Percentiles rank a stretch among this genome's conserved stretches.
Conservation (phyloP, 2,888 invertebrate species). For the Tetragnatha montana region DNA sequence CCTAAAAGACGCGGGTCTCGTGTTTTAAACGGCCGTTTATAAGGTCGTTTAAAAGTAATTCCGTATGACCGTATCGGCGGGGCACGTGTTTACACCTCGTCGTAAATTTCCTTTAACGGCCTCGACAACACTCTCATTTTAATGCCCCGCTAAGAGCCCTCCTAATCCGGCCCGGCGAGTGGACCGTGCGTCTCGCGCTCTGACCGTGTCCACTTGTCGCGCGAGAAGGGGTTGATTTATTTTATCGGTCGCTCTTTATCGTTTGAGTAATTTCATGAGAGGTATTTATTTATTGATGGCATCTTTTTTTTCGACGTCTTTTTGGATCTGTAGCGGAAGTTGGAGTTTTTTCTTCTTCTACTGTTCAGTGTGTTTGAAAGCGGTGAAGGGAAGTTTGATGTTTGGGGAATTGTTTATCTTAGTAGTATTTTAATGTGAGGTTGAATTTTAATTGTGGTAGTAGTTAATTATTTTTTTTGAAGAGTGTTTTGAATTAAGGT, state of each 20-base stretch:
- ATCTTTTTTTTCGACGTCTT: no score
- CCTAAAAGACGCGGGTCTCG: slow-evolving; percentile 33
- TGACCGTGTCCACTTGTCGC: slow-evolving; percentile 30
- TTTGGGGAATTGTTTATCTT: no score
- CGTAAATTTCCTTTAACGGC: slow-evolving; percentile 66
- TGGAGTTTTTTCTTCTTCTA: not conserved
- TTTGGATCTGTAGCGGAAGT: not conserved
- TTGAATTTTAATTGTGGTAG: no score
- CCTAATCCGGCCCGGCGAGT: slow-evolving; percentile 45
- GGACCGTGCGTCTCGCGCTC: slow-evolving; percentile 21
- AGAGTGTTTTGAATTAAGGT: no score
- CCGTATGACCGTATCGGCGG: slow-evolving; percentile 54
- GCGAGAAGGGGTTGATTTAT: slow-evolving; percentile 10
- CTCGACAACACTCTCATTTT: slow-evolving; percentile 63
- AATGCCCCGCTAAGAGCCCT: slow-evolving; percentile 56
- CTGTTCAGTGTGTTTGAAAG: not conserved
- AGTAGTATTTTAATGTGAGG: no score
- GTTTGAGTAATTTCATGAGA: not conserved
- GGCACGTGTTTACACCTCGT: slow-evolving; percentile 64
- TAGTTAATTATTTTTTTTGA: no score
- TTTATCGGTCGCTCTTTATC: not conserved
- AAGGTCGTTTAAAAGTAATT: slow-evolving; percentile 62
- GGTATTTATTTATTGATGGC: not conserved
- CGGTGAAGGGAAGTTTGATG: not conserved
- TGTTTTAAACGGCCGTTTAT: slow-evolving; percentile 63